phyloP scores from a whole-genome alignment of 2,888 invertebrate species.

The Chrysodeixis includens region DNA sequence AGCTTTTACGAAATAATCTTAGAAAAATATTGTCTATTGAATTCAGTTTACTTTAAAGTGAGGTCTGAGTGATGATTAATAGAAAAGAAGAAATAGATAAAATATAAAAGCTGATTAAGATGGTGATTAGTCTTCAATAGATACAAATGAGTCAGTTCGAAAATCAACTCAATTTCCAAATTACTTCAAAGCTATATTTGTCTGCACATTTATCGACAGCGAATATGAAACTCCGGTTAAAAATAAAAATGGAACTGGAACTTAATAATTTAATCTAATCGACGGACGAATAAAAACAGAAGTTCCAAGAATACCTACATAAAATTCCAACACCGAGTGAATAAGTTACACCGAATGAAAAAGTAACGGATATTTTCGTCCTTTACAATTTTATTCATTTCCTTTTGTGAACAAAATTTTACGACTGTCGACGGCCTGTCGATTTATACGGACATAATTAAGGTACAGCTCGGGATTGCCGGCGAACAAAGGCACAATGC shows the following conservation, averaged over 20 bases:
- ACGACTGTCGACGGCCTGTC: constrained; percentile 54
- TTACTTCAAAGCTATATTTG: too few relatives aligned
- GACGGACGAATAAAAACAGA: constrained; percentile 46
- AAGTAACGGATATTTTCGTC: constrained; percentile 47
- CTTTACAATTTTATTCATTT: constrained; percentile 55
- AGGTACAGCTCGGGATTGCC: constrained; percentile 31
- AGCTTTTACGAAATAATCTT: background rate
- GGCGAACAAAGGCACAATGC: constrained; percentile 45
- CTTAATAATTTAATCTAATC: constrained; percentile 36
- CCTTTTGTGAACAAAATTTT: constrained; percentile 55
- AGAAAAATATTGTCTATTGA: too few relatives aligned
- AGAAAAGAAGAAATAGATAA: too few relatives aligned
- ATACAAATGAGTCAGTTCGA: too few relatives aligned
- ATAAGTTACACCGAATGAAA: constrained; percentile 54
- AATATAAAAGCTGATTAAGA: too few relatives aligned
- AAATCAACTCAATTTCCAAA: too few relatives aligned
- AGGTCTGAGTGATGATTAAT: too few relatives aligned
- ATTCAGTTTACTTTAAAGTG: too few relatives aligned
- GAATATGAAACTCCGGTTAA: background rate
- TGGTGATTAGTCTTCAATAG: too few relatives aligned
- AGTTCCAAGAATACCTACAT: constrained; percentile 49
- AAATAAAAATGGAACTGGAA: constrained; percentile 14
- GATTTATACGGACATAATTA: constrained; percentile 57
- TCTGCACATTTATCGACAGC: too few relatives aligned
- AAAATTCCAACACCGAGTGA: constrained; percentile 53